Evolutionary conservation across 1,140 invertebrate genomes (phyloP), one percentile per base, ranked within the genome.

Genomic region (Tetramorium simillimum): DNA sequence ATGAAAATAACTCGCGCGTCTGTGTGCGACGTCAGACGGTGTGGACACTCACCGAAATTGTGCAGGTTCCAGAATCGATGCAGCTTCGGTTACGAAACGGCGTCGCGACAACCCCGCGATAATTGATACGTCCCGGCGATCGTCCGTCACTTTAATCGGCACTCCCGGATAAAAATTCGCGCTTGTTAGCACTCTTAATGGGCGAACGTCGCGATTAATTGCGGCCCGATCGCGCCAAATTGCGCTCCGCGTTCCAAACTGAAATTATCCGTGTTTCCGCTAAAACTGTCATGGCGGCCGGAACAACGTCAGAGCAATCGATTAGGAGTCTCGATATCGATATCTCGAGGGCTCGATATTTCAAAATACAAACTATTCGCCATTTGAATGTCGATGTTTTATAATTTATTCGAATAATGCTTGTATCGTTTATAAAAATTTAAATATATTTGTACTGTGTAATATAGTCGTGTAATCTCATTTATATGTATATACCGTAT

Each of bases 161-260:
- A 24, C 40, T 49, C 40, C 65, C 2, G 12, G 12, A 24, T 16
- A 69, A 69, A 69, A 69, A 69, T 69, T 16, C 12, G 12, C 65
- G 40, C 40, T 69, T 69, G 65, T 69, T 69, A 69, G 21, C 21
- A 46, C 40, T 43, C 21, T 69, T 69, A 69, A 69, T 24, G 40
- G 65, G 12, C 16, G 46, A 69, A 69, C 24, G 46, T 69, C 65
- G 40, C 65, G 40, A 69, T 69, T 46, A 69, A 69, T 69, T 69
- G 21, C 40, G 40, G 14, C 4, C 5, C 40, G 21, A 24, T 49
- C 65, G 21, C 40, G 14, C 40, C 40, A 4, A 24, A 49, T 14
- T 2, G 65, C 5, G 18, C 0, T 4, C 2, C 21, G 21, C 1
- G 6, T 49, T 16, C 21, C 63, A 43, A 43, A 43, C 5, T 67